Percentiles rank a stretch among this genome's conserved stretches.
Evolutionary conservation across 2,113 vertebrate genomes (phyloP).

Genomic region (Toxotes jaculatrix): DNA sequence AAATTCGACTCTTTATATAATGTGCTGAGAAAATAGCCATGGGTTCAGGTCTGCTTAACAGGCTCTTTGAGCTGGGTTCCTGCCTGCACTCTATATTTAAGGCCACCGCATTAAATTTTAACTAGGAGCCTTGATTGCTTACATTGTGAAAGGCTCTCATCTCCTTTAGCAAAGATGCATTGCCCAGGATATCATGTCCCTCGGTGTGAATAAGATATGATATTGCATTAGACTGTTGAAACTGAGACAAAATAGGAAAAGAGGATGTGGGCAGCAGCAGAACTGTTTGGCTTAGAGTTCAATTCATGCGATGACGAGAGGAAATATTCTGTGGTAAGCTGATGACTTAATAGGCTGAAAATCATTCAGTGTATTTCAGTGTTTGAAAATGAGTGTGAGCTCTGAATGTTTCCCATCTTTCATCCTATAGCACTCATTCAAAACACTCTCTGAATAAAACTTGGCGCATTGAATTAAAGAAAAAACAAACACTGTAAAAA

Average conservation of each 20-base stretch:
- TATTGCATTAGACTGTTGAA: slow-evolving; percentile 51
- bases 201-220: slow-evolving; percentile 71
- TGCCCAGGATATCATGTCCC: slow-evolving; percentile 57
- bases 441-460: slow-evolving; percentile 14
- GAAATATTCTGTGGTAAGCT: background rate
- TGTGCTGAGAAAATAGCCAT: slow-evolving; percentile 7
- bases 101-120: slow-evolving; percentile 70
- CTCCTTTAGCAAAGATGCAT: slow-evolving; percentile 63
- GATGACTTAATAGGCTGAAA: slow-evolving; percentile 10
- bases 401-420: slow-evolving; percentile 12
- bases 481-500: too few species aligned
- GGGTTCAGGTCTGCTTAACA: slow-evolving; percentile 30
- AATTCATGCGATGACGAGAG: slow-evolving; percentile 27
- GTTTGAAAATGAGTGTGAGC: background rate
- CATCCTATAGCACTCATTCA: slow-evolving; percentile 8
- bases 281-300: slow-evolving; percentile 7
- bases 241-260: slow-evolving; percentile 39
- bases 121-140: slow-evolving; percentile 70
- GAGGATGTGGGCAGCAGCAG: slow-evolving; percentile 40
- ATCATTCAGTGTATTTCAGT: background rate
- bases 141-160: slow-evolving; percentile 63
- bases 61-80: slow-evolving; percentile 44
- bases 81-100: slow-evolving; percentile 71
- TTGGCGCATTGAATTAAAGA: too few species aligned
- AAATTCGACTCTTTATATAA: background rate